Base-by-base conservation (phyloP, 2,797 vertebrate genomes). In the Sebastes umbrosus region DNA sequence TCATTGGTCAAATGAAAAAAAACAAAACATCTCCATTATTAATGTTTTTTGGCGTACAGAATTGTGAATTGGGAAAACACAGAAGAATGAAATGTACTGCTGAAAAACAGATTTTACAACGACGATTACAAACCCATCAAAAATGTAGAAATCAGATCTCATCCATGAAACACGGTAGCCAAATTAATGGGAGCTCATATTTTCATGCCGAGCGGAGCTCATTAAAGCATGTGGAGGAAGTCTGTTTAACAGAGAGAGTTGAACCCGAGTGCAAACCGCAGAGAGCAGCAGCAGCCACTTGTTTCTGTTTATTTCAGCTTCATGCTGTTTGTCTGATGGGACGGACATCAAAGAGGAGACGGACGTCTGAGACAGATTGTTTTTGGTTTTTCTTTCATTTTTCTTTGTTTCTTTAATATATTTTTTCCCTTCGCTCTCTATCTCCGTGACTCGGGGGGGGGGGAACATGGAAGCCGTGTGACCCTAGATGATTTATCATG, bases 401-500 rank as follows among this genome's bases (percentile, higher is more conserved):
- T 74, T 87, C 46, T 65, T 81, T 73, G 60, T 43, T 79, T 62
- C 18, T 59, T 32, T 32, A 8, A 4, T 74, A 68, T 77, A 65
- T 54, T 63, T 58, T 32, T 31, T n/a, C 9, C 2, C 27, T 75
- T 13, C 7, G 1, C 72, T 58, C 63, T 58, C 79, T 82, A 82
- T 90, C 83, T 91, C 82, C 43, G 76, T 80, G 75, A 72, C 73
- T 82, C 25, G 36, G 39, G 69, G 39, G 25, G 39, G 25, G 72
- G 81, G 81, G 77, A 85, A 92, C 87, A 88, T 92, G 86, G 89
- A 91, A 90, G 92, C 90, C 50, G 68, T 64, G 82, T 91, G 86
- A 90, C 92, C 89, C 83, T 52, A 54, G 64, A 79, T 90, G 87
- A 93, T 93, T 93, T 88, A 92, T 91, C 82, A n/a, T 88, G 80